Base-by-base conservation (phyloP, 2,113 vertebrate species). In the Mormoops blainvillei region DNA sequence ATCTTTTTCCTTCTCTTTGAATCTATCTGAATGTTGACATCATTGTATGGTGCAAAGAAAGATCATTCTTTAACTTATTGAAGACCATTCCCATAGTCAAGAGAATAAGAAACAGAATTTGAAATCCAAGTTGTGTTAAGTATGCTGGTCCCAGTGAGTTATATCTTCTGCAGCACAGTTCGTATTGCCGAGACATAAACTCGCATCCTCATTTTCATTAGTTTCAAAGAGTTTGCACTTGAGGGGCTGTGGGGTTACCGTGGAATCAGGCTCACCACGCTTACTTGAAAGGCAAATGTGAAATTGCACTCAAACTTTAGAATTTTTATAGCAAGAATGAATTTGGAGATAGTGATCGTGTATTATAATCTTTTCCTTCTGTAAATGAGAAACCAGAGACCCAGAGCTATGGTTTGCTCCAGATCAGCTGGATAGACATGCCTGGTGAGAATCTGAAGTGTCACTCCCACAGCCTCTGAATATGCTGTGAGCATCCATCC, bases 251-350 rank as follows among this genome's bases (percentile, higher is more conserved):
- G 52, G 63, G 38, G 38, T 80, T 89, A 54, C 41, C 36, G 43
- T 41, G 12, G 52, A 95, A 67, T 87, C 28, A 68, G 28, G 12
- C 74, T 70, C 7, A 1, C 13, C 36, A 43, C 48, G 33, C 16
- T 68, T 78, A 70, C 67, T 95, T 96, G 86, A 87, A 89, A 93
- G 54, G 54, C 71, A 90, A 86, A 80, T 96, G 54, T 80, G 80
- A 89, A 96, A 86, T 90, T 63, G 48, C 90, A n/a, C 45, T 76
- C 38, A 86, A 82, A 96, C 58, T 86, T 89, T 4, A 48, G 41
- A 15, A 19, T 48, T 89, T 87, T 92, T 67, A n/a, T 36, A 76
- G 71, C 56, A 67, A 7, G 14, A 86, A 84, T 80, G 31, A 82
- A 80, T 81, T 82, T 73, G 81, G 67, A 88, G 36, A 41, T 63